A percentile compares a stretch with the other conserved stretches of the same genome.
phyloP scores from a whole-genome alignment of 37 sponge, comb jelly and placozoan species.

The Tethya wilhelma region DNA sequence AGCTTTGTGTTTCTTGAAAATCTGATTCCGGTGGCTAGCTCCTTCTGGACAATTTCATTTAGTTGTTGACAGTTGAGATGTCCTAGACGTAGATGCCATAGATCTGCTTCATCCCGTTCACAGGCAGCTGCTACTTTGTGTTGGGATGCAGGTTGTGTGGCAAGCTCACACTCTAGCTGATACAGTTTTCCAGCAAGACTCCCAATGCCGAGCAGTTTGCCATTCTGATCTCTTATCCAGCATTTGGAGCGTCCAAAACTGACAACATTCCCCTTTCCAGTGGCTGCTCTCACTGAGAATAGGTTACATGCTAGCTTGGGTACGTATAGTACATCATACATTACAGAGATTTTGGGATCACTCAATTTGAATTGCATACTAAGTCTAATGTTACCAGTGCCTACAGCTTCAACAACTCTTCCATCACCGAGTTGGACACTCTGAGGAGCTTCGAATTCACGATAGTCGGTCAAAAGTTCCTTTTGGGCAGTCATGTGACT shows the following conservation, averaged over 20 bases:
- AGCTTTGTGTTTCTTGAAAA: conserved; percentile 13
- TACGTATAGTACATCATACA: conserved; percentile 45
- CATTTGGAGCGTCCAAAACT: conserved; percentile 32
- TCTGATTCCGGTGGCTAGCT: conserved; percentile 25
- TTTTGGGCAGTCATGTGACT: conserved; percentile 46
- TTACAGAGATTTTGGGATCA: conserved; percentile 4
- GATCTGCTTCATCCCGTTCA: conserved; percentile 14
- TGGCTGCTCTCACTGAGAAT: conserved; percentile 51
- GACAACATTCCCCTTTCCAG: conserved; percentile 16
- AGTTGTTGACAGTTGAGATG: conserved; percentile 35
- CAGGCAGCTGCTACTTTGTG: conserved; percentile 13
- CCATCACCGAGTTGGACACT: conserved; percentile 58
- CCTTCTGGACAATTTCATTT: conserved; percentile 27
- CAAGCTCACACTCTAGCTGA: conserved; percentile 35
- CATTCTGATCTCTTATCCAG: conserved; percentile 29
- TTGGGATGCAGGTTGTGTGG: background rate
- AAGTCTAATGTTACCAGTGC: conserved; percentile 22
- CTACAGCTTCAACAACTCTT: conserved; percentile 42
- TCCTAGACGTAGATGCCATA: conserved; percentile 68
- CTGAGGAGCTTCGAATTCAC: conserved; percentile 45
- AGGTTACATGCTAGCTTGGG: conserved; percentile 54
- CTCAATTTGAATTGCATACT: conserved; percentile 45
- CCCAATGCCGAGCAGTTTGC: conserved; percentile 46
- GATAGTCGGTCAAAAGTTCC: conserved; percentile 26
- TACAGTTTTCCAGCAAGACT: conserved; percentile 33